Evolutionary conservation across 2,113 vertebrate genomes (phyloP).

Genomic region (Pangasianodon hypophthalmus): DNA sequence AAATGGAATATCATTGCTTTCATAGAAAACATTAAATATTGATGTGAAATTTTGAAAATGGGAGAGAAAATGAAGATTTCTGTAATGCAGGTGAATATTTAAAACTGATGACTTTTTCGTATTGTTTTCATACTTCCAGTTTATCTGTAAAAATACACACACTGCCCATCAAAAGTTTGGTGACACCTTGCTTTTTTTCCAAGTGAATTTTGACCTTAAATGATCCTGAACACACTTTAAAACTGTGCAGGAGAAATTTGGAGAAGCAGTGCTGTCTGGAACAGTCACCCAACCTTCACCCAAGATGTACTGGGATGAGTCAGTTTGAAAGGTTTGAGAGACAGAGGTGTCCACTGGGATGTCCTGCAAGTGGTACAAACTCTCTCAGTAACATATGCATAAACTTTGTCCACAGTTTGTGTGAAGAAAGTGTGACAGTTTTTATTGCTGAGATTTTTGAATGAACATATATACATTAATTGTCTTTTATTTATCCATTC

Average conservation of each 20-base stretch:
- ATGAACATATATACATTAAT: background rate
- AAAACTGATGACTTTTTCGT: background rate
- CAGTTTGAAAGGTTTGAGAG: background rate
- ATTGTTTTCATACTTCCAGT: background rate
- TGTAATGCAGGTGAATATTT: background rate
- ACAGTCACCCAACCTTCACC: background rate
- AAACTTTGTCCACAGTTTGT: background rate
- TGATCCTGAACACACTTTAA: background rate
- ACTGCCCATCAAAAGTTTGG: background rate
- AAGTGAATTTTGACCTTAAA: background rate
- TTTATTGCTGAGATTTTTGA: background rate
- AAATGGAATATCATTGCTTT: background rate
- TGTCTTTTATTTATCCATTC: background rate
- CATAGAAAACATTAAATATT: background rate
- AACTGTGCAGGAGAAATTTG: background rate
- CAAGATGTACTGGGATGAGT: background rate
- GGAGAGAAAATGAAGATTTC: background rate
- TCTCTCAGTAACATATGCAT: background rate
- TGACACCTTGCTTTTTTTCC: background rate
- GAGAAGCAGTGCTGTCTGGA: background rate
- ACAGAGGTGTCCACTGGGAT: background rate
- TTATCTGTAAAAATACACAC: background rate
- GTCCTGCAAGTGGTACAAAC: background rate
- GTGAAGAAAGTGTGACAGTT: background rate
- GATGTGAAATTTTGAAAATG: background rate